These are phyloP conservation scores for Dynastes maya DNA, from an alignment of 2,888 invertebrate species.

Conservation along the genomic window DNA sequence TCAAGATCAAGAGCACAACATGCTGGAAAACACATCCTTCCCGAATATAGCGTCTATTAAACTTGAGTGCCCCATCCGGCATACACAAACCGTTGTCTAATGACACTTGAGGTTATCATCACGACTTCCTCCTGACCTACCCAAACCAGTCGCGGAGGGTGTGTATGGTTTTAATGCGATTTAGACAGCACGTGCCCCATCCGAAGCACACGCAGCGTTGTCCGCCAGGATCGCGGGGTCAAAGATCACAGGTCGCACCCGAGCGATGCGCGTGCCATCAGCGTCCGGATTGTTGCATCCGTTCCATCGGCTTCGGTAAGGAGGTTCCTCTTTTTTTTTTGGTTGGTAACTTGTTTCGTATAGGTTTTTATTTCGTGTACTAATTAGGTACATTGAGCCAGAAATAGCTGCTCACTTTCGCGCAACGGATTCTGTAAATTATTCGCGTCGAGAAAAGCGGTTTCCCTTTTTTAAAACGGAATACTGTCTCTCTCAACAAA, in stretches of 20 bases:
- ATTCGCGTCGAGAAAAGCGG: no score
- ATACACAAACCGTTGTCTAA: slow-evolving; percentile 28
- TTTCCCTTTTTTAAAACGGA: no score
- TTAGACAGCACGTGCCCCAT: slow-evolving; percentile 50
- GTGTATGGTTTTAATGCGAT: slow-evolving; percentile 47
- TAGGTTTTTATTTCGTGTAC: slow-evolving; percentile 1
- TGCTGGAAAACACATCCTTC: background rate
- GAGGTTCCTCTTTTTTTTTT: slow-evolving; percentile 5
- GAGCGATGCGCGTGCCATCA: slow-evolving; percentile 49
- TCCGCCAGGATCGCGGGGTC: slow-evolving; percentile 49
- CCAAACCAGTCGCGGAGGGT: slow-evolving; percentile 46
- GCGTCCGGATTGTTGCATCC: slow-evolving; percentile 19
- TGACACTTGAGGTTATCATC: slow-evolving; percentile 34
- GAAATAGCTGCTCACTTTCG: no score
- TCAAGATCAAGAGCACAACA: background rate
- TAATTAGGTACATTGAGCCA: no score
- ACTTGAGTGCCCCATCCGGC: slow-evolving; percentile 15
- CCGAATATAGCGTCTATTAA: slow-evolving; percentile 4
- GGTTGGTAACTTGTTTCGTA: background rate
- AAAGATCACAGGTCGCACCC: slow-evolving; percentile 49
- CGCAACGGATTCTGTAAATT: no score
- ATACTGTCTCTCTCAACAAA: no score
- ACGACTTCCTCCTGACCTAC: slow-evolving; percentile 48
- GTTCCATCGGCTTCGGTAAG: background rate
- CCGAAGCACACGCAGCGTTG: slow-evolving; percentile 49